phyloP scores from a whole-genome alignment of 2,113 vertebrate genomes.

The Psophia crepitans region DNA sequence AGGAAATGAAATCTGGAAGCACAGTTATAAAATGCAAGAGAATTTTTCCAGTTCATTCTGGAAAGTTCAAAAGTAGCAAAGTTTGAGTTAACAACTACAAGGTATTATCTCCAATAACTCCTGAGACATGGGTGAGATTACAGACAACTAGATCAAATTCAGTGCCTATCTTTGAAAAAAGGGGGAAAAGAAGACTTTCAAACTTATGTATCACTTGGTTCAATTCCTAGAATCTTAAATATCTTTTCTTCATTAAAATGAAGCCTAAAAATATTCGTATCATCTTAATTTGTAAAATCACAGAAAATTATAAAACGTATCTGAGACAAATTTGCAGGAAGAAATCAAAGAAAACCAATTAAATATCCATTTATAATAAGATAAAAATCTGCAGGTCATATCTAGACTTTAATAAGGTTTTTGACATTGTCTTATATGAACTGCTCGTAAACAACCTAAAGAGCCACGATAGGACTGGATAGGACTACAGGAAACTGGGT shows the following conservation, averaged over 20 bases:
- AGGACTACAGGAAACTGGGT: not conserved
- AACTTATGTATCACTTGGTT: not conserved
- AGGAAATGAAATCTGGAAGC: not conserved
- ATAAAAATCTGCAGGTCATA: not conserved
- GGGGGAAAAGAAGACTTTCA: fast-evolving
- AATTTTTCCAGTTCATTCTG: not conserved
- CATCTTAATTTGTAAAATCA: not conserved
- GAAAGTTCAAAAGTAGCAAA: not conserved
- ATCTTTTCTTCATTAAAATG: not conserved
- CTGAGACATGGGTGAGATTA: not conserved
- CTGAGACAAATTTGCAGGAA: not conserved
- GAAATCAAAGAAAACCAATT: not conserved
- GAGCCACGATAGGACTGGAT: not conserved
- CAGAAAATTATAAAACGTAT: not conserved
- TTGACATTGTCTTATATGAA: not conserved
- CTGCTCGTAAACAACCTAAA: not conserved
- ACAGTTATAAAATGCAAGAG: not conserved
- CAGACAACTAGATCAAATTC: not conserved
- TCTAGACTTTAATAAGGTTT: not conserved
- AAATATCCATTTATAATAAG: not conserved
- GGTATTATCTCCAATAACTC: not conserved
- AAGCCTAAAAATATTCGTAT: not conserved
- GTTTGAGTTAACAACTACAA: not conserved
- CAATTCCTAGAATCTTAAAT: not conserved
- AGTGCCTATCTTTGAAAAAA: not conserved